phyloP scores from a whole-genome alignment of 2,888 invertebrate species.

The Cyaniris semiargus region DNA sequence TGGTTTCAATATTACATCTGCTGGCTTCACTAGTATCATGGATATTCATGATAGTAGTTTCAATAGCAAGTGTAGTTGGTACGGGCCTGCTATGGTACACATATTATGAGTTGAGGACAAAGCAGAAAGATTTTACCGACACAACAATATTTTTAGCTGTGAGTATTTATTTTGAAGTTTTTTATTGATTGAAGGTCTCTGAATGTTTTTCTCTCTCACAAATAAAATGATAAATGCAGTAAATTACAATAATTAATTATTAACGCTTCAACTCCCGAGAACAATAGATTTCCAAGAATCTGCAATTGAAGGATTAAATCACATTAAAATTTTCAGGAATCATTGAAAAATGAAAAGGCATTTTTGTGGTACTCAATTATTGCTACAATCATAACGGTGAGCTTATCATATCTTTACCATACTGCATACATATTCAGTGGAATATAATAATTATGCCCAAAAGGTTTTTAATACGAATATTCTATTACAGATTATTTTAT shows the following conservation, averaged over 20 bases:
- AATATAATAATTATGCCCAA: neutral
- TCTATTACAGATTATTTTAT: conserved; percentile 82
- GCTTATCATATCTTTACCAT: conserved; percentile 47
- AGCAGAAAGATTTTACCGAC: conserved; percentile 64
- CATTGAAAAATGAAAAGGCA: conserved; percentile 91
- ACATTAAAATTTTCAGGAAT: conserved; percentile 82
- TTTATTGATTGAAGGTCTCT: neutral
- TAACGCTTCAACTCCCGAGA: too few relatives aligned
- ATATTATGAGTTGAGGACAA: conserved; percentile 87
- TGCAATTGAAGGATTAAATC: too few relatives aligned
- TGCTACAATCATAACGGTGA: conserved; percentile 92
- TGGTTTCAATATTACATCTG: conserved; percentile 91
- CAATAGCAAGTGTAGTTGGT: conserved; percentile 87
- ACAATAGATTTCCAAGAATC: too few relatives aligned
- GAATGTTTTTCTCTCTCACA: neutral
- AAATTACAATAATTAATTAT: conserved; percentile 6
- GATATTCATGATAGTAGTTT: conserved; percentile 91
- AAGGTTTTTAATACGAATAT: conserved; percentile 32
- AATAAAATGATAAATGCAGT: neutral
- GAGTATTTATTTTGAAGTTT: conserved; percentile 46
- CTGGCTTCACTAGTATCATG: conserved; percentile 92
- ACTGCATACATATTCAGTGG: too few relatives aligned
- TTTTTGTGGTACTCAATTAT: conserved; percentile 92
- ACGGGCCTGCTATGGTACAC: conserved; percentile 94
- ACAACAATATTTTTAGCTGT: conserved; percentile 58